Evolutionary conservation across 2,113 vertebrate genomes (phyloP).

Genomic region (Eclectus roratus): DNA sequence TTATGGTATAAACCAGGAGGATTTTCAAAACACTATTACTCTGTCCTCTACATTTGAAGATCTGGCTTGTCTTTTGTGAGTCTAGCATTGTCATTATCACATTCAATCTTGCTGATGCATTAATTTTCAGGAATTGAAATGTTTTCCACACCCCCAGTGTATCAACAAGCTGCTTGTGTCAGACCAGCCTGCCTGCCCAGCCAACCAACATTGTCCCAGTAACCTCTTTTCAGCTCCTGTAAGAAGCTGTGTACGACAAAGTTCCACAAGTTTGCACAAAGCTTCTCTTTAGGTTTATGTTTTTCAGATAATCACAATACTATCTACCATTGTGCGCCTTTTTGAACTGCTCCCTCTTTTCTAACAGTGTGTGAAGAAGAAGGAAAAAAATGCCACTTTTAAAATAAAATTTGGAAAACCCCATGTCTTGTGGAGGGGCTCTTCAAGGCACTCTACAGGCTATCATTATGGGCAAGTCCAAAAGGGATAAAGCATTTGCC

Average conservation of each 20-base stretch:
- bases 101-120: not conserved
- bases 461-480: not conserved
- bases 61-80: not conserved
- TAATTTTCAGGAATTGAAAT: not conserved
- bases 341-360: not conserved
- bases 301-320: not conserved
- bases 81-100: not conserved
- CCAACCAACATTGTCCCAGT: accelerated
- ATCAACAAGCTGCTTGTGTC: not conserved
- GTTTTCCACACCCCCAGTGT: not conserved
- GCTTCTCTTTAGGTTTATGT: not conserved
- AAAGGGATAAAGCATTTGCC: not conserved
- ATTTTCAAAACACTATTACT: not conserved
- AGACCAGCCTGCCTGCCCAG: not conserved
- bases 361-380: not conserved
- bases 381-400: not conserved
- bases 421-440: not conserved
- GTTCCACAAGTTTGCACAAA: not conserved
- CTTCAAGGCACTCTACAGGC: not conserved
- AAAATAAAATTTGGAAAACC: not conserved
- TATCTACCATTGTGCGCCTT: not conserved
- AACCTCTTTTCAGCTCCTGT: not conserved
- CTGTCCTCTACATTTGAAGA: not conserved
- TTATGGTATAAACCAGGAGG: not conserved
- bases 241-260: not conserved